Percentiles rank a stretch among this genome's conserved stretches.
phyloP scores from a whole-genome alignment of 1,140 invertebrate genomes.

The Cydia pomonella region DNA sequence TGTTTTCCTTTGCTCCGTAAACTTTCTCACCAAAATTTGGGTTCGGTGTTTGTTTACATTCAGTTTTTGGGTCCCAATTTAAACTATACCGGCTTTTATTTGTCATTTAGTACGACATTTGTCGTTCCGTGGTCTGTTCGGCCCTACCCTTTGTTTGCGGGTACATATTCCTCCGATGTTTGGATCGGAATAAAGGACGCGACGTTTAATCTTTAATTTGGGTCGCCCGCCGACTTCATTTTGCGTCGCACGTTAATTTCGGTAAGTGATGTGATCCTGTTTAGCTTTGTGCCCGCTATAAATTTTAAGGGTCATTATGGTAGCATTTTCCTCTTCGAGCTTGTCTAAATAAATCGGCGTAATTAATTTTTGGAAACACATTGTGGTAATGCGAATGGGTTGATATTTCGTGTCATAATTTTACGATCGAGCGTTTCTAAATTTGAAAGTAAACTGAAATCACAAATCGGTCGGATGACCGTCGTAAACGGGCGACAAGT shows the following conservation, averaged over 20 bases:
- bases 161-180: constrained; percentile 65
- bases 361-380: not conserved
- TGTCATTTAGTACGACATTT: constrained; percentile 74
- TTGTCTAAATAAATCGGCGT: not conserved
- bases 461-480: constrained; percentile 49
- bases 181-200: constrained; percentile 61
- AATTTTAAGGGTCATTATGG: constrained; percentile 20
- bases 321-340: constrained; percentile 8
- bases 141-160: constrained; percentile 61
- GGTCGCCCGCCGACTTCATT: constrained; percentile 57
- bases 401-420: not conserved
- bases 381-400: constrained; percentile 3
- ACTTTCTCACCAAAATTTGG: constrained; percentile 64
- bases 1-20: constrained; percentile 64
- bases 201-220: constrained; percentile 71
- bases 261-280: constrained; percentile 33
- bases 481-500: constrained; percentile 56
- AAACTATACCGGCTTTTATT: constrained; percentile 76
- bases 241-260: constrained; percentile 34
- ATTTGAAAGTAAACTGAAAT: constrained; percentile 36
- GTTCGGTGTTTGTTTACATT: constrained; percentile 68
- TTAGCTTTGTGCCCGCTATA: constrained; percentile 22
- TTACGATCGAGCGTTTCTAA: not conserved
- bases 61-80: constrained; percentile 75
- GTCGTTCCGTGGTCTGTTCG: constrained; percentile 57